Evolutionary conservation across 2,888 invertebrate genomes (phyloP).

Genomic region (Andrena fulva): DNA sequence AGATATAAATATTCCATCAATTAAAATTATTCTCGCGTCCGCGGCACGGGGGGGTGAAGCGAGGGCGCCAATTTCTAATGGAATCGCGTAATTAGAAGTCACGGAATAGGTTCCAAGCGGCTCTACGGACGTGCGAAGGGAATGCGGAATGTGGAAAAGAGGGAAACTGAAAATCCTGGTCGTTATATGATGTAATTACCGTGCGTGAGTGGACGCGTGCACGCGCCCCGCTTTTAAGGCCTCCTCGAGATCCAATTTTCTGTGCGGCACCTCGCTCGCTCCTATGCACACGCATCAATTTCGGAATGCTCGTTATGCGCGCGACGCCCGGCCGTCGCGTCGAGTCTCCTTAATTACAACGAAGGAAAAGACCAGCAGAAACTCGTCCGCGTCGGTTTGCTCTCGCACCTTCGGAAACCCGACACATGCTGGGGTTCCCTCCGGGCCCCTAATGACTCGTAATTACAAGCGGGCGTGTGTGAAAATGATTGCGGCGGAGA

Average conservation of each 20-base stretch:
- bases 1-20: slow-evolving; percentile 1
- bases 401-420: slow-evolving; percentile 36
- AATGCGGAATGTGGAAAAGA: background rate
- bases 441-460: slow-evolving; percentile 61
- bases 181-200: slow-evolving; percentile 51
- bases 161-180: slow-evolving; percentile 18
- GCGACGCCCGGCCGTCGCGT: slow-evolving; percentile 6
- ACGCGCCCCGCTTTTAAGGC: slow-evolving; percentile 22
- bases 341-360: slow-evolving; percentile 65
- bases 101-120: background rate
- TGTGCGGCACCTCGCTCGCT: slow-evolving; percentile 23
- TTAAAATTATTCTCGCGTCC: slow-evolving; percentile 32
- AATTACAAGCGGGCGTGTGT: slow-evolving; percentile 58
- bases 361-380: slow-evolving; percentile 42
- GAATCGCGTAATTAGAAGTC: slow-evolving; percentile 18
- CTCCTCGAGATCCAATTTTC: slow-evolving; percentile 55
- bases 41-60: background rate
- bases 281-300: slow-evolving; percentile 51
- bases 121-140: too few relatives aligned
- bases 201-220: slow-evolving; percentile 4
- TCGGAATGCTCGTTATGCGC: slow-evolving; percentile 52
- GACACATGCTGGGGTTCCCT: slow-evolving; percentile 54
- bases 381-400: background rate
- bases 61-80: background rate
- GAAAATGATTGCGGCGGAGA: slow-evolving; percentile 59